Evolutionary conservation across 2,888 invertebrate species (phyloP).

Genomic region (Lissonota sp.): DNA sequence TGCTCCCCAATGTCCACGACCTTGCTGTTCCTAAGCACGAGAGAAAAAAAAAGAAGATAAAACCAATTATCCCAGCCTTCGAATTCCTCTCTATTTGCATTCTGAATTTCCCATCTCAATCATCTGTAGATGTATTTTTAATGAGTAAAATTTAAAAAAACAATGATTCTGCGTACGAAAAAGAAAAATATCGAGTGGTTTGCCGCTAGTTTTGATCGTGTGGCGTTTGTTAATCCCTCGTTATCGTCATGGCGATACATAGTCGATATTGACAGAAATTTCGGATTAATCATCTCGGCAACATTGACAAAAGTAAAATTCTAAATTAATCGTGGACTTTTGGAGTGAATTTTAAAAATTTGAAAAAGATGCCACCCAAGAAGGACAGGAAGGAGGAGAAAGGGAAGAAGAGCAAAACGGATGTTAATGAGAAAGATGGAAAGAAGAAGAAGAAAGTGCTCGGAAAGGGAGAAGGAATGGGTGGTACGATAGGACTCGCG

Average conservation of each 20-base stretch:
- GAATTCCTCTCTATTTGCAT: neutral
- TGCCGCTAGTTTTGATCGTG: conserved; percentile 15
- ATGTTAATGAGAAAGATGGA: conserved; percentile 29
- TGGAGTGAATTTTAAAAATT: neutral
- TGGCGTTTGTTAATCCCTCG: conserved; percentile 19
- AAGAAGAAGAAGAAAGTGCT: conserved; percentile 59
- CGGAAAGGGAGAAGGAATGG: conserved; percentile 67
- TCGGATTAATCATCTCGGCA: neutral
- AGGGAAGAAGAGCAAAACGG: neutral
- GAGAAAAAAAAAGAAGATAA: neutral
- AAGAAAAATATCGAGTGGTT: conserved; percentile 7
- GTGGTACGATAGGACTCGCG: conserved; percentile 64
- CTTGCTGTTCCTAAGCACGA: conserved; percentile 57
- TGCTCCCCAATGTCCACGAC: conserved; percentile 69
- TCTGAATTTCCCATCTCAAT: neutral
- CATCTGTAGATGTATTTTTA: neutral
- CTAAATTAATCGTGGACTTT: neutral
- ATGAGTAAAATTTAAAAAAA: neutral
- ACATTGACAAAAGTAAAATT: neutral
- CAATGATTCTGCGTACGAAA: neutral
- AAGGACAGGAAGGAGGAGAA: conserved; percentile 10
- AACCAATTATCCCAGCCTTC: neutral
- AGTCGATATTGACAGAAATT: neutral
- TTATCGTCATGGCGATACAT: conserved; percentile 29
- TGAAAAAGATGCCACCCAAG: conserved; percentile 56